These are phyloP conservation scores for Silvanus unidentatus DNA, from an alignment of 2,888 invertebrate genomes.

Conservation along the genomic window DNA sequence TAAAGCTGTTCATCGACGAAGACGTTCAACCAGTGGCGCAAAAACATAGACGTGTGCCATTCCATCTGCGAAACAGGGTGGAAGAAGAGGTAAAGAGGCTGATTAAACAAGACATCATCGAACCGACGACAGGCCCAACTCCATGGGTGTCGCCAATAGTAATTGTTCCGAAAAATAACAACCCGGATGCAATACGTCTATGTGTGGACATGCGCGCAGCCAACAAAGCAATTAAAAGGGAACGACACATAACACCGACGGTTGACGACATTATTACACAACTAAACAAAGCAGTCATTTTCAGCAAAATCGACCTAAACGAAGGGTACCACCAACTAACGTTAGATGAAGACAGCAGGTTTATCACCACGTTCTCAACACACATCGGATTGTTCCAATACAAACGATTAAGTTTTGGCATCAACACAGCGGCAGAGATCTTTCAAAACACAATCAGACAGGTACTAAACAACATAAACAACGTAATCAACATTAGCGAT, in stretches of 20 bases:
- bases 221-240: constrained; percentile 21
- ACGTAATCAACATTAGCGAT: constrained; percentile 7
- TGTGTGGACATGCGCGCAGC: constrained; percentile 20
- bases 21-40: constrained; percentile 14
- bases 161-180: constrained; percentile 17
- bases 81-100: constrained; percentile 15
- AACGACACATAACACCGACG: constrained; percentile 19
- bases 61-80: constrained; percentile 14
- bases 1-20: constrained; percentile 17
- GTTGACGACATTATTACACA: constrained; percentile 18
- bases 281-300: constrained; percentile 17
- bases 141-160: constrained; percentile 23
- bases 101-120: constrained; percentile 17
- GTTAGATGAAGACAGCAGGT: constrained; percentile 28
- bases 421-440: constrained; percentile 1
- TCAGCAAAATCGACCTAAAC: constrained; percentile 35
- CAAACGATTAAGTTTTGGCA: constrained; percentile 37
- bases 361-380: constrained; percentile 40
- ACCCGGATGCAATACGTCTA: constrained; percentile 9
- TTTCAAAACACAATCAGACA: constrained; percentile 8
- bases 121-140: constrained; percentile 16
- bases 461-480: constrained; percentile 5
- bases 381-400: constrained; percentile 36
- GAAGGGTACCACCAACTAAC: constrained; percentile 39
- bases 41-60: constrained; percentile 18